Evolutionary conservation across 2,113 vertebrate species (phyloP), one percentile per base, ranked within the genome.

Genomic region (Amblyopsis rosae): DNA sequence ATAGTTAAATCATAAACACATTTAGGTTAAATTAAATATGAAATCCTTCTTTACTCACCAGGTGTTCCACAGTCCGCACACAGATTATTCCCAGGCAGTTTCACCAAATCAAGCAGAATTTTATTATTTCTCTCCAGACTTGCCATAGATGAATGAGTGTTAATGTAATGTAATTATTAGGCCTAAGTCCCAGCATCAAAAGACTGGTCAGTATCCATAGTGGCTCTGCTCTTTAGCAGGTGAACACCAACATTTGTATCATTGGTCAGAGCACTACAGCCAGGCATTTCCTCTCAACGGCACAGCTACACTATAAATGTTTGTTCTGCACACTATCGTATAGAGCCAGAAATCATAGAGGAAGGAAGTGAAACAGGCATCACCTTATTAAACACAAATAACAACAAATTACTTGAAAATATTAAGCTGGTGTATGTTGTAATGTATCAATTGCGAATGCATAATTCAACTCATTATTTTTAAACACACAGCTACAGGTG

Each of bases 31-130:
- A 41, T 26, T 41, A 41, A 8, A 41, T 41, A 41, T 41, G 35
- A 8, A 8, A 41, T 41, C 35, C 4, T 41, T 58, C 17, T 58
- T 11, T 12, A 88, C 91, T 91, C 69, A 96, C 95, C 94, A 15
- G 94, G 71, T 10, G 82, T 62, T 48, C 93, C 94, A 75, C 95
- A 97, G 87, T 96, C 95, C 0, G 94, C 95, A 81, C 95, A 97
- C 19, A 26, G 19, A 19, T 79, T 80, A 86, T 96, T 97, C 2
- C 86, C 92, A 0, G 90, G 78, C 53, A 87, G 86, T 67, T 70
- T 91, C 75, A 92, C 83, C 85, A 96, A 77, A 72, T 94, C 93
- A 57, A 93, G 82, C 59, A 97, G 87, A 77, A 93, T 81, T 80
- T 81, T 91, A 85, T 94, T 94, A 78, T 94, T 95, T 86, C 89